Conservation (phyloP, 1,140 invertebrate species). For the Lordiphosa mommai region DNA sequence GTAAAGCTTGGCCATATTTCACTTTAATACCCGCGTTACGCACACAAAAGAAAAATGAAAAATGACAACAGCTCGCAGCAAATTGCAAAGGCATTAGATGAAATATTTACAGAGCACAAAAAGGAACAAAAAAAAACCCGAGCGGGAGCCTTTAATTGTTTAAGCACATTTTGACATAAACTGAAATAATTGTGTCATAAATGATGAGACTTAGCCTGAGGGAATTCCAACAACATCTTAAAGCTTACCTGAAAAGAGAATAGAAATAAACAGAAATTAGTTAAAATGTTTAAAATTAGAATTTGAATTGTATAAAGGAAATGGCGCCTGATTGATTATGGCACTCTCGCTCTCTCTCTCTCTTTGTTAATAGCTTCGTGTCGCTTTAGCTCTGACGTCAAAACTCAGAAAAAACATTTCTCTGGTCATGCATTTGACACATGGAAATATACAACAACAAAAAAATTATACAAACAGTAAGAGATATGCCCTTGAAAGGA, state of each 20-base stretch:
- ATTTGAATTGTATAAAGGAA: constrained; percentile 34
- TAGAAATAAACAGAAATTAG: neutral
- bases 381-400: neutral
- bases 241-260: constrained; percentile 24
- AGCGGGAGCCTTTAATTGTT: constrained; percentile 29
- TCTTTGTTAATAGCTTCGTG: neutral
- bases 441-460: constrained; percentile 19
- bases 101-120: constrained; percentile 42
- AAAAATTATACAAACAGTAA: constrained; percentile 38
- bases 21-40: constrained; percentile 50
- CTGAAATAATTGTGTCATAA: constrained; percentile 1
- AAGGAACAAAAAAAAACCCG: neutral
- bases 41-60: constrained; percentile 39
- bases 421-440: constrained; percentile 65
- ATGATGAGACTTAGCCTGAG: constrained; percentile 22
- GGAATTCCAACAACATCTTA: too few relatives aligned
- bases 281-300: neutral
- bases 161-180: constrained; percentile 21
- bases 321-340: constrained; percentile 20
- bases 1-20: constrained; percentile 44
- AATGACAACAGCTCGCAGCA: constrained; percentile 53
- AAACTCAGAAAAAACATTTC: constrained; percentile 26
- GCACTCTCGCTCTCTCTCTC: constrained; percentile 3
- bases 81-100: constrained; percentile 69
- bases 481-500: constrained; percentile 43